Evolutionary conservation across 1,140 invertebrate genomes (phyloP).

Genomic region (Akabosia matsudoensis): DNA sequence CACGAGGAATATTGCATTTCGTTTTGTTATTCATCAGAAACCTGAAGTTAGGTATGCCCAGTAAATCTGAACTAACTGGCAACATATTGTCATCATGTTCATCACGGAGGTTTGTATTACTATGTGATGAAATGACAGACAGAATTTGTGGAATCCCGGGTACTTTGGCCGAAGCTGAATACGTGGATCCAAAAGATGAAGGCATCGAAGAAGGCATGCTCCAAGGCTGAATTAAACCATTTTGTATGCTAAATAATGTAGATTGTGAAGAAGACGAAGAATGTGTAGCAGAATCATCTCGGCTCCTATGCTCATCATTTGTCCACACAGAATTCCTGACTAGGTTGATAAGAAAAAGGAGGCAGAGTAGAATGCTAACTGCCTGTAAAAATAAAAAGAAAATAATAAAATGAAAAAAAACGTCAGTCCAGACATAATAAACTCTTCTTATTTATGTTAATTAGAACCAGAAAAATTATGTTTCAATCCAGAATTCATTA

Average conservation of each 20-base stretch:
- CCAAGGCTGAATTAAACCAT: constrained; percentile 3
- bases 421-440: background rate
- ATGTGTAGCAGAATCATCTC: background rate
- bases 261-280: background rate
- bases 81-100: background rate
- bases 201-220: background rate
- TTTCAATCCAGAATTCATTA: background rate
- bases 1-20: constrained; percentile 20
- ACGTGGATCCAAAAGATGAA: background rate
- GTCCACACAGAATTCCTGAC: background rate
- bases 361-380: background rate
- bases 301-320: background rate
- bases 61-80: background rate
- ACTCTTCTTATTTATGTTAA: background rate
- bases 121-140: background rate
- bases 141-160: background rate
- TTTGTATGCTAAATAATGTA: background rate
- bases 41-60: constrained; percentile 4
- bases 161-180: background rate
- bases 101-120: background rate
- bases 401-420: background rate
- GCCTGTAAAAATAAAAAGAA: background rate
- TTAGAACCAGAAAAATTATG: no score
- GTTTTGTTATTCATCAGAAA: constrained; percentile 11
- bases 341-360: background rate